These are phyloP conservation scores for Onthophagus taurus DNA, from an alignment of 1,140 invertebrate species.

Conservation along the genomic window DNA sequence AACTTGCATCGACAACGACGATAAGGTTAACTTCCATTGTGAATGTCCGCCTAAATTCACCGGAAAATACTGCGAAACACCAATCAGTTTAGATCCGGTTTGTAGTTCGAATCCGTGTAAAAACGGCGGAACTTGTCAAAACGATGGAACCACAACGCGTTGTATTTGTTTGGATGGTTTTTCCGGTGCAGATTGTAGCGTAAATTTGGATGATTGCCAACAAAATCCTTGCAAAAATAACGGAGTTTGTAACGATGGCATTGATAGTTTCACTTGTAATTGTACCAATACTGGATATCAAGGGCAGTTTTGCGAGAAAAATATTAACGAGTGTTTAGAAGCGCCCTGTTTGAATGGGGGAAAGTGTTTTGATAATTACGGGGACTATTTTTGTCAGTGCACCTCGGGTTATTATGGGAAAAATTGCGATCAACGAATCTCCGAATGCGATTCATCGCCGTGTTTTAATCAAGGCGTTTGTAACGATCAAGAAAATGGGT, in stretches of 20 bases:
- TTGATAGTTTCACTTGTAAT: slow-evolving; percentile 70
- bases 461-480: slow-evolving; percentile 63
- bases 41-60: slow-evolving; percentile 66
- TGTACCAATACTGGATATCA: slow-evolving; percentile 67
- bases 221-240: slow-evolving; percentile 72
- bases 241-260: slow-evolving; percentile 67
- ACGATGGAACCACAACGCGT: slow-evolving; percentile 44
- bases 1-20: slow-evolving; percentile 68
- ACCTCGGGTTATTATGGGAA: slow-evolving; percentile 69
- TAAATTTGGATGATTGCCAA: slow-evolving; percentile 61
- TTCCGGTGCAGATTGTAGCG: slow-evolving; percentile 54
- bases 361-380: slow-evolving; percentile 68
- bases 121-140: slow-evolving; percentile 59
- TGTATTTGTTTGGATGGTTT: slow-evolving; percentile 55
- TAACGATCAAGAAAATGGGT: slow-evolving; percentile 45
- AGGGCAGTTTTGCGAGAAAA: slow-evolving; percentile 68
- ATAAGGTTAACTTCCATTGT: slow-evolving; percentile 69
- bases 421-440: slow-evolving; percentile 58
- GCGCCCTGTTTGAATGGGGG: slow-evolving; percentile 70
- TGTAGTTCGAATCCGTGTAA: slow-evolving; percentile 62
- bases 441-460: slow-evolving; percentile 55
- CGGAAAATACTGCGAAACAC: slow-evolving; percentile 67
- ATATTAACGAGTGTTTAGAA: slow-evolving; percentile 74
- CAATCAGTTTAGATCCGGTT: slow-evolving; percentile 54
- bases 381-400: slow-evolving; percentile 76